phyloP scores from a whole-genome alignment of 2,797 vertebrate species.

The Sarcophilus harrisii region DNA sequence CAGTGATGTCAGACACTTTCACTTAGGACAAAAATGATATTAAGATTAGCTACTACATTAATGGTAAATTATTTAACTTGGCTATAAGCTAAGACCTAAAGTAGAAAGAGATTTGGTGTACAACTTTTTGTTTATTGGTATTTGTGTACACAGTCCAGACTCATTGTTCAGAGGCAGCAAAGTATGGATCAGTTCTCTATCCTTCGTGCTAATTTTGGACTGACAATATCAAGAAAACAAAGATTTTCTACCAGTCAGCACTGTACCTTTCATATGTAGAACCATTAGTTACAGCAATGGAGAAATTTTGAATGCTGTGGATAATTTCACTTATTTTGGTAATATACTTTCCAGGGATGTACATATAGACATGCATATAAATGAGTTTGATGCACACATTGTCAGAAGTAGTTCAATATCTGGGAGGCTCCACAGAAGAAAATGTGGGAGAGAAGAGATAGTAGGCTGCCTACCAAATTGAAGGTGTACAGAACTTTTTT shows the following conservation, averaged over 20 bases:
- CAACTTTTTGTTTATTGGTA: background rate
- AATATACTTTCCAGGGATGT: background rate
- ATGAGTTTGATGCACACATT: background rate
- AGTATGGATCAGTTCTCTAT: background rate
- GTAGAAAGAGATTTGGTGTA: background rate
- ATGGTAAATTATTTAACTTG: background rate
- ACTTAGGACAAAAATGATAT: background rate
- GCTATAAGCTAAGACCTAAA: background rate
- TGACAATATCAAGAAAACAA: background rate
- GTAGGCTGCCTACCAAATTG: background rate
- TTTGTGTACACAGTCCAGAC: background rate
- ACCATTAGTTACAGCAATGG: background rate
- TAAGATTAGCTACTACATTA: background rate
- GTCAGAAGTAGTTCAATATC: background rate
- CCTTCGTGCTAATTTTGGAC: background rate
- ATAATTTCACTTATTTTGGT: background rate
- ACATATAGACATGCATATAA: background rate
- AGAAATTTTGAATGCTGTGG: background rate
- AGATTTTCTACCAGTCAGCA: background rate
- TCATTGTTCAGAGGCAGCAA: background rate
- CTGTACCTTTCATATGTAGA: background rate
- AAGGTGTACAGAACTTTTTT: background rate
- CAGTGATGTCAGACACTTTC: background rate
- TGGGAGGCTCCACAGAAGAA: background rate
- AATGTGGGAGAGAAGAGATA: background rate